Evolutionary conservation across 2,888 invertebrate genomes (phyloP), one percentile per base, ranked within the genome.

Genomic region (Microchrysa polita): DNA sequence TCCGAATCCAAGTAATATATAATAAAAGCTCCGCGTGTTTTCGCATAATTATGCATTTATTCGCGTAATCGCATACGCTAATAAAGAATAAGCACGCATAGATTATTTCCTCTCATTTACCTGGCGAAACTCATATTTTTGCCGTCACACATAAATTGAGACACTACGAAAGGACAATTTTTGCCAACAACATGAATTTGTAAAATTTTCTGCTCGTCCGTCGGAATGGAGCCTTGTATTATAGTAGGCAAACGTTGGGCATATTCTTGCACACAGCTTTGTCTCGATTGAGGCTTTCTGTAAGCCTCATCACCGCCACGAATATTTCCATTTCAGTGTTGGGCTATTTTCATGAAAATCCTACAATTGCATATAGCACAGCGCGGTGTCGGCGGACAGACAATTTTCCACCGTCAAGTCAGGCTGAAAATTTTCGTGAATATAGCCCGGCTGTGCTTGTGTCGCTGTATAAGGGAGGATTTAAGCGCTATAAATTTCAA

Each of bases 401-500:
- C n/a, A 53, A 20, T 53, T 67, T 23, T 48, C 14, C 34, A 16
- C 16, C 65, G 27, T 16, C 53, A 18, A 2, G 27, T 16, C 53
- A 18, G 5, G 4, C 27, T 34, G 67, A 27, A 16, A 67, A 67
- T n/a, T 23, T 27, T 23, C 23, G 4, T 34, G 20, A 20, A 12
- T n/a, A n/a, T 67, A 53, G 48, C 53, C 53, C 2, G n/a, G 61
- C 61, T 61, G 61, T 40, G 60, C 16, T 60, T 60, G 18, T 5
- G 12, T 14, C 34, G 27, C 34, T 48, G 16, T 12, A n/a, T 48
- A 48, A 60, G 60, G 40, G 57, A n/a, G 52, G 69, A 55, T 55
- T 59, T 57, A 69, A 69, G 69, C 22, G 57, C 40, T 52, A 69
- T 69, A 69, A 69, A 69, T 69, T 42, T 57, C 69, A 55, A 69